Conservation (phyloP, 1,140 invertebrate genomes). For the Anastrepha obliqua region DNA sequence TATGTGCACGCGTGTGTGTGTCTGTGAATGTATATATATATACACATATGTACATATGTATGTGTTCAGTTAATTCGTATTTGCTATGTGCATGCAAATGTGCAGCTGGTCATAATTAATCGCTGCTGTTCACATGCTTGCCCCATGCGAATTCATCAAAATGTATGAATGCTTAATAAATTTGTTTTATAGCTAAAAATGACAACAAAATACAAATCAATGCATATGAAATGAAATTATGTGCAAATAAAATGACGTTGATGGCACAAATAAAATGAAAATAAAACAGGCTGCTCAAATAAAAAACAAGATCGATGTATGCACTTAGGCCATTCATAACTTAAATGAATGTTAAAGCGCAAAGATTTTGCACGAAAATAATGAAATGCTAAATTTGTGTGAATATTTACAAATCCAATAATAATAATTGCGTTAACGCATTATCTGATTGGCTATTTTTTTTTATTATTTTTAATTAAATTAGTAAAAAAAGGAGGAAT, state of each 20-base stretch:
- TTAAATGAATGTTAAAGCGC: neutral
- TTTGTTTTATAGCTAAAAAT: neutral
- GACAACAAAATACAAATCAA: neutral
- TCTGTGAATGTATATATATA: neutral
- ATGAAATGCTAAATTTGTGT: neutral
- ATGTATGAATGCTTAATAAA: slow-evolving; percentile 25
- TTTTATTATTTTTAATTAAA: neutral
- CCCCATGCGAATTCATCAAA: slow-evolving; percentile 7
- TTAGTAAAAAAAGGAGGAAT: no score
- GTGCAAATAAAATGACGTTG: neutral
- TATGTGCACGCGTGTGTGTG: neutral
- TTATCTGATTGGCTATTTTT: slow-evolving; percentile 8
- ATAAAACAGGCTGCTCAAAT: neutral
- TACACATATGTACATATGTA: no score
- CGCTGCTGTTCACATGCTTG: slow-evolving; percentile 33
- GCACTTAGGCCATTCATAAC: neutral
- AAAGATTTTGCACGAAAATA: neutral
- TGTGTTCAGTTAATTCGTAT: no score
- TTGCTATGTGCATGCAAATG: neutral
- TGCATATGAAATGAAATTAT: neutral
- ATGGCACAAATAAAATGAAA: neutral
- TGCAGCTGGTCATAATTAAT: slow-evolving; percentile 38
- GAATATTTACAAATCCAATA: no score
- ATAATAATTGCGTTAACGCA: slow-evolving; percentile 11
- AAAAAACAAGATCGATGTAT: neutral